Evolutionary conservation across 2,888 invertebrate species (phyloP).

Genomic region (Atethmia centrago): DNA sequence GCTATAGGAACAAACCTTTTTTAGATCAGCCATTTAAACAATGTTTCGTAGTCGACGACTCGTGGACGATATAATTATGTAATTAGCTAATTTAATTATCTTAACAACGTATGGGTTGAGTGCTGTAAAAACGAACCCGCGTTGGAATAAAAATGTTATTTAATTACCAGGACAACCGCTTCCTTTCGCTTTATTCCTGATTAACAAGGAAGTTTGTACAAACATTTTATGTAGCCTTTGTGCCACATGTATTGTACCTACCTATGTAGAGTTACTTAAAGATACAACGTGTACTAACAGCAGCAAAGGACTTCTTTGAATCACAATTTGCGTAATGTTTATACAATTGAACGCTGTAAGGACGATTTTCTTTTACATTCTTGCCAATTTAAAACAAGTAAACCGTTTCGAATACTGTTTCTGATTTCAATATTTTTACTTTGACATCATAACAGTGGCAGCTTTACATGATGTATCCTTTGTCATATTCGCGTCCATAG

Average conservation of each 20-base stretch:
- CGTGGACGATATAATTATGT: slow-evolving; percentile 64
- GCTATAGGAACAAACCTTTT: slow-evolving; percentile 51
- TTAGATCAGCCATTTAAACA: slow-evolving; percentile 59
- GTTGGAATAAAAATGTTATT: slow-evolving; percentile 54
- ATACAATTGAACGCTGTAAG: slow-evolving; percentile 3
- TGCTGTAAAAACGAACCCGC: slow-evolving; percentile 49
- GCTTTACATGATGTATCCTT: not conserved
- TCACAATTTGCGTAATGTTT: slow-evolving; percentile 19
- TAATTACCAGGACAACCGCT: slow-evolving; percentile 57
- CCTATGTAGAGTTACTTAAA: slow-evolving; percentile 1
- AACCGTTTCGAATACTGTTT: not conserved
- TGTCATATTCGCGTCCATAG: not conserved
- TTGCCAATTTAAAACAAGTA: slow-evolving; percentile 18
- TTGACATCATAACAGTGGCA: not conserved
- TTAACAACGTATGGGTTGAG: slow-evolving; percentile 59
- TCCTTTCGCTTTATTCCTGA: slow-evolving; percentile 44
- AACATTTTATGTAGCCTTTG: slow-evolving; percentile 10
- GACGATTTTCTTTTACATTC: slow-evolving; percentile 23
- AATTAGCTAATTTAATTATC: slow-evolving; percentile 62
- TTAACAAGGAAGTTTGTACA: slow-evolving; percentile 27
- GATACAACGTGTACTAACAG: not conserved
- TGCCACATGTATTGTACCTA: not conserved
- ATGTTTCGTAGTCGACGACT: slow-evolving; percentile 57
- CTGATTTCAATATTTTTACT: slow-evolving; percentile 2
- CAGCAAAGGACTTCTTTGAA: slow-evolving; percentile 4